Evolutionary conservation across 2,113 vertebrate species (phyloP).

Genomic region (Pomatostomus ruficeps): DNA sequence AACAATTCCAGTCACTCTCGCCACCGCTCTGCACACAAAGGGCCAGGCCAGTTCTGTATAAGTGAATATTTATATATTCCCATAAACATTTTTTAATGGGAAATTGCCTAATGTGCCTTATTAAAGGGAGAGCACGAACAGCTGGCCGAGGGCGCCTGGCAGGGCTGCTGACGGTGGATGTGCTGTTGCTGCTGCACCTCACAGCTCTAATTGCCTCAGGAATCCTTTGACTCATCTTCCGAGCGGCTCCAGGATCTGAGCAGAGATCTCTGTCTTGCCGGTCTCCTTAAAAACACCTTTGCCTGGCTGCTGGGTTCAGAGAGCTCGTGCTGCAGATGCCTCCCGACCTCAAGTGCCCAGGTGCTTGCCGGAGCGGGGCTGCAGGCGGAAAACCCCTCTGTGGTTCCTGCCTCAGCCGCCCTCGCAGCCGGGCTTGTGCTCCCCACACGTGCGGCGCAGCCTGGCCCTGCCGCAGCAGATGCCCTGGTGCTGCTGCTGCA

Average conservation of each 20-base stretch:
- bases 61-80: not conserved
- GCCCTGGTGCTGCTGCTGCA: not conserved
- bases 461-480: not conserved
- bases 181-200: not conserved
- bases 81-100: constrained; percentile 21
- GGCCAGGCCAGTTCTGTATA: not conserved
- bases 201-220: not conserved
- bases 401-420: not conserved
- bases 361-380: not conserved
- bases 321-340: not conserved
- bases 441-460: not conserved
- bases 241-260: not conserved
- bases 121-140: not conserved
- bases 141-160: not conserved
- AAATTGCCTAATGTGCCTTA: constrained; percentile 3
- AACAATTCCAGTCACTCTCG: not conserved
- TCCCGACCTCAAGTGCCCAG: not conserved
- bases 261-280: not conserved
- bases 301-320: not conserved
- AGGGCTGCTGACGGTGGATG: not conserved
- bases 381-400: constrained; percentile 56
- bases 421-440: not conserved
- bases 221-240: constrained; percentile 18
- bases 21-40: not conserved
- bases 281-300: not conserved